Evolutionary conservation across 2,797 vertebrate species (phyloP).

Genomic region (Macrochelys suwanniensis): DNA sequence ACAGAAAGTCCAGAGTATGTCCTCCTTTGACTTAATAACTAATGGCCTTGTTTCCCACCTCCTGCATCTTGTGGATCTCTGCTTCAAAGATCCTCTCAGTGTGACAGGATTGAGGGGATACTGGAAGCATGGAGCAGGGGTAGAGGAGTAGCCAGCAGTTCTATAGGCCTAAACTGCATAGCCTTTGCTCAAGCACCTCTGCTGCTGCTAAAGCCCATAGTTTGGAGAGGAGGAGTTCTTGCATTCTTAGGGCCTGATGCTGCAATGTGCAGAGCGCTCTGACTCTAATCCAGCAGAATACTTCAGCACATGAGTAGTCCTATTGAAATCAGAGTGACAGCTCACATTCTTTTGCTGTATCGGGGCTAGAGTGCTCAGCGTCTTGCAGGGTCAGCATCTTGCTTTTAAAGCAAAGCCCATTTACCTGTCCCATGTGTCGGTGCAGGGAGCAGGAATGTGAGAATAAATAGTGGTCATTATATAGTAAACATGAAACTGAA

Average conservation of each 20-base stretch:
- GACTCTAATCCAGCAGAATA: neutral
- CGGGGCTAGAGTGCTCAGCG: neutral
- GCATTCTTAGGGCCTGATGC: neutral
- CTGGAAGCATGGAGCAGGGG: accelerated
- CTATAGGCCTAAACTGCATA: neutral
- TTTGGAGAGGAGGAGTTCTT: neutral
- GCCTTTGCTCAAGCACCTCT: neutral
- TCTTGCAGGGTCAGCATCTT: neutral
- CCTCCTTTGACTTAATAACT: neutral
- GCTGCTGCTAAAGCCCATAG: neutral
- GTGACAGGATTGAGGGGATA: accelerated
- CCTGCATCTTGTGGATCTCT: neutral
- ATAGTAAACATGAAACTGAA: neutral
- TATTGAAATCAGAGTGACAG: neutral
- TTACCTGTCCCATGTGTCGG: accelerated
- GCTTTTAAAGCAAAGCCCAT: neutral
- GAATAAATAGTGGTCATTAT: neutral
- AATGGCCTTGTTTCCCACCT: neutral
- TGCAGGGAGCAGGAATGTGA: neutral
- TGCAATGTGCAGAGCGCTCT: neutral
- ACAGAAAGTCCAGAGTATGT: neutral
- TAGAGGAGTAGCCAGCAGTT: neutral
- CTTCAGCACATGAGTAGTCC: neutral
- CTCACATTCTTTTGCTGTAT: neutral
- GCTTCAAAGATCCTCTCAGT: neutral